Conservation (phyloP, 2,888 invertebrate species). For the Emesis furor region DNA sequence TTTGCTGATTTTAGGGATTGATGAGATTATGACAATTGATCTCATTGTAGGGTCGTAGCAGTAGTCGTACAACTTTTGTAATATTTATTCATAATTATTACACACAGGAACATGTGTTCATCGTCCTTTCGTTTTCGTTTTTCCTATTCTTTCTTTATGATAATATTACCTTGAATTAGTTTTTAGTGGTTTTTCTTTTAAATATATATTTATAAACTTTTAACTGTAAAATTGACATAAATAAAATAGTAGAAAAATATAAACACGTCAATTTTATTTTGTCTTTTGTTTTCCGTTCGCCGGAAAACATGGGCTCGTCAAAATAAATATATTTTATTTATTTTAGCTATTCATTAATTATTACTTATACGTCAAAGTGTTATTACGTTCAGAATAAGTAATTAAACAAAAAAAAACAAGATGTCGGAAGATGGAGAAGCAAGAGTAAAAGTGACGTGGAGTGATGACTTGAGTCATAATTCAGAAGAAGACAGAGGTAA, state of each 20-base stretch:
- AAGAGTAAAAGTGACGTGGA: constrained; percentile 86
- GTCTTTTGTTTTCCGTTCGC: constrained; percentile 72
- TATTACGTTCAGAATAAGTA: neutral
- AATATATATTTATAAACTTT: no score
- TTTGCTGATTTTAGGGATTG: no score
- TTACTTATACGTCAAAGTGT: constrained; percentile 31
- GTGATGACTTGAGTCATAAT: constrained; percentile 89
- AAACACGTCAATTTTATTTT: constrained; percentile 15
- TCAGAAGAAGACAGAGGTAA: constrained; percentile 89
- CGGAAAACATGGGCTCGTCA: constrained; percentile 64
- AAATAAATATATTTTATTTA: neutral
- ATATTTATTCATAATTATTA: no score
- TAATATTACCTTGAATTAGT: no score
- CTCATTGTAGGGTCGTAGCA: no score
- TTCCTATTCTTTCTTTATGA: no score
- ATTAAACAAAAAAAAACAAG: neutral
- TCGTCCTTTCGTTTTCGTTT: no score
- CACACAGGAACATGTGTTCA: no score
- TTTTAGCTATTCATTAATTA: constrained; percentile 7
- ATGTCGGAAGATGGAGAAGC: constrained; percentile 12
- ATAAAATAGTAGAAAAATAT: neutral
- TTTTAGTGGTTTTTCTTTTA: no score
- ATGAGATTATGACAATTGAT: no score
- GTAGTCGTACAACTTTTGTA: no score
- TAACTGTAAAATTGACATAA: no score